These are phyloP conservation scores for Acridotheres tristis DNA, from an alignment of 2,797 vertebrate genomes.

Conservation along the genomic window DNA sequence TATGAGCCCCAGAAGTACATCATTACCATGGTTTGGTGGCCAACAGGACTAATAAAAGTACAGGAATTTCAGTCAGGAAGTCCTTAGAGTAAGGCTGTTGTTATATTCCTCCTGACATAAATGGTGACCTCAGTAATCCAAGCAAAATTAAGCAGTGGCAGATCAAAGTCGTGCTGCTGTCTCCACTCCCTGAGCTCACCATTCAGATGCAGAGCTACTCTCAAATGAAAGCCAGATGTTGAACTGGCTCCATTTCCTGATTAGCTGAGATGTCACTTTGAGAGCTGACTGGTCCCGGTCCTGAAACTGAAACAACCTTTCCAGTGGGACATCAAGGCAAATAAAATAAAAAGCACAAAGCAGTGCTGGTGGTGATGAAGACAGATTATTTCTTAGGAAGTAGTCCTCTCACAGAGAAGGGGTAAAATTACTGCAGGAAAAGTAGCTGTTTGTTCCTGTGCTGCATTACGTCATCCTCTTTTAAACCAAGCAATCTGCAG, in stretches of 20 bases:
- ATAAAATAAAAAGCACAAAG: conserved; percentile 4
- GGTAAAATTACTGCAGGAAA: background rate
- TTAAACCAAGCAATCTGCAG: conserved; percentile 4
- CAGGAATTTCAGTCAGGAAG: conserved; percentile 21
- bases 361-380: background rate
- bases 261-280: conserved; percentile 44
- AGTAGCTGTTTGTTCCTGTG: background rate
- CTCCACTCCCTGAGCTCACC: conserved; percentile 33
- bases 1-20: background rate
- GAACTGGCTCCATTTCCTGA: conserved; percentile 40
- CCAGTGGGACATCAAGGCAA: conserved; percentile 16
- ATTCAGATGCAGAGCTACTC: conserved; percentile 23
- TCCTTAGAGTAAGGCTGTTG: background rate
- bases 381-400: background rate
- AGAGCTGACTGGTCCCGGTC: background rate
- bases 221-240: conserved; percentile 65
- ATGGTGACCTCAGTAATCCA: background rate
- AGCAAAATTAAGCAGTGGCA: conserved; percentile 1
- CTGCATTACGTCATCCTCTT: background rate
- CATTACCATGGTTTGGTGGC: background rate
- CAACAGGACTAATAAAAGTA: background rate
- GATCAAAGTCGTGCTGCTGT: conserved; percentile 48
- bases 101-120: conserved; percentile 4
- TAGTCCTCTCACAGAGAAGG: background rate
- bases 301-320: conserved; percentile 45